A percentile compares a stretch with the other conserved stretches of the same genome.
Evolutionary conservation across 2,888 invertebrate genomes (phyloP).

Genomic region (Drosophila subsilvestris): DNA sequence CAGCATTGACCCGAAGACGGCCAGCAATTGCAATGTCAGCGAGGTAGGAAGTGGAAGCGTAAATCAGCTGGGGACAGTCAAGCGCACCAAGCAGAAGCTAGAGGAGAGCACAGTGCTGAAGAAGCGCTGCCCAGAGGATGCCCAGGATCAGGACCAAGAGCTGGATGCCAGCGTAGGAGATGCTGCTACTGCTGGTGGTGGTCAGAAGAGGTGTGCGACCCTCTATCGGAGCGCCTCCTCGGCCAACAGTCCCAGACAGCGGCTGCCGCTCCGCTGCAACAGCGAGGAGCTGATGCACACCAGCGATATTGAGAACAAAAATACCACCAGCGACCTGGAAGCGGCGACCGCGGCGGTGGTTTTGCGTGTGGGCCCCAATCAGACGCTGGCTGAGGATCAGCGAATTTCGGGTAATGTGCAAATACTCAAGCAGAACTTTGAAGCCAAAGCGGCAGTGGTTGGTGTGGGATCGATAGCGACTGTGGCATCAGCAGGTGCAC

Average conservation of each 20-base stretch:
- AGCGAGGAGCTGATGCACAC: conserved; percentile 84
- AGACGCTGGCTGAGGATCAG: conserved; percentile 70
- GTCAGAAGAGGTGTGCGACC: conserved; percentile 69
- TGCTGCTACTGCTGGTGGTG: conserved; percentile 1
- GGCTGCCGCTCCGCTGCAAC: conserved; percentile 82
- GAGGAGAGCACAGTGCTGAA: conserved; percentile 85
- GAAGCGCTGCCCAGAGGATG: conserved; percentile 81
- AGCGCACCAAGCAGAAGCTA: conserved; percentile 88
- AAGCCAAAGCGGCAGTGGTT: conserved; percentile 87
- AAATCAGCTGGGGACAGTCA: conserved; percentile 87
- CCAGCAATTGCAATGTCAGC: conserved; percentile 56
- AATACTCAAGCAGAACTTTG: conserved; percentile 94
- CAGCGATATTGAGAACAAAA: conserved; percentile 81
- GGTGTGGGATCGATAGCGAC: conserved; percentile 34
- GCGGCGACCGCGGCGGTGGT: conserved; percentile 48
- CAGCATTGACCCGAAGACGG: conserved; percentile 67
- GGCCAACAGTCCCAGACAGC: conserved; percentile 77
- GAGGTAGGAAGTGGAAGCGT: conserved; percentile 20
- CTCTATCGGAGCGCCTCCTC: conserved; percentile 82
- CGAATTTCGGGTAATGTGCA: conserved; percentile 90
- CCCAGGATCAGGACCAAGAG: conserved; percentile 23
- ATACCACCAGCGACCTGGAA: conserved; percentile 56
- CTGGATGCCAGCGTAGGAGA: conserved; percentile 20
- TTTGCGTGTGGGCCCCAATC: conserved; percentile 71
- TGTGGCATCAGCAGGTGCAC: conserved; percentile 7